Conservation (phyloP, 2,888 invertebrate species). For the Spicauda simplicius region DNA sequence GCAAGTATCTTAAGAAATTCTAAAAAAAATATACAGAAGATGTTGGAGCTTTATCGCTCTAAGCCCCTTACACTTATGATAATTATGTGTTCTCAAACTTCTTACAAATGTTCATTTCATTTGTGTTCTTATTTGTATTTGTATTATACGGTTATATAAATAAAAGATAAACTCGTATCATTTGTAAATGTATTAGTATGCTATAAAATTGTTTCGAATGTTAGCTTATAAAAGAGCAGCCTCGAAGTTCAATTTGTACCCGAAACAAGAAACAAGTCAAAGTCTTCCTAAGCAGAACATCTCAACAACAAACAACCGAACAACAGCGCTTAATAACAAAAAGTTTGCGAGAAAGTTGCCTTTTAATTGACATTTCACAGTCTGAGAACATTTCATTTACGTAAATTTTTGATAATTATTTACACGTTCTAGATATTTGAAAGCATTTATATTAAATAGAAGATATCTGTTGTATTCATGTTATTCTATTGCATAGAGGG, state of each 20-base stretch:
- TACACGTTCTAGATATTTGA: neutral
- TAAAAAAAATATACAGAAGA: too few species aligned
- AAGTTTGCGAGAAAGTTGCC: slow-evolving; percentile 26
- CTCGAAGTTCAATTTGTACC: slow-evolving; percentile 19
- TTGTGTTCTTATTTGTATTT: too few species aligned
- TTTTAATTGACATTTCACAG: slow-evolving; percentile 36
- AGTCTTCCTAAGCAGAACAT: slow-evolving; percentile 21
- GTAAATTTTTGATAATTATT: slow-evolving; percentile 9
- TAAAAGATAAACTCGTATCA: neutral
- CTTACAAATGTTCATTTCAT: too few species aligned
- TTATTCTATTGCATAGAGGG: too few species aligned
- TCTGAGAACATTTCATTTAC: slow-evolving; percentile 25
- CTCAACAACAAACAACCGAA: slow-evolving; percentile 26
- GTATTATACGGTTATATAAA: too few species aligned
- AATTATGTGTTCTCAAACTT: too few species aligned
- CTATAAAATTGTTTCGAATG: slow-evolving; percentile 4
- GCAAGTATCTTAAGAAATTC: too few species aligned
- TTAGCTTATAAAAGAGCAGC: slow-evolving; percentile 15
- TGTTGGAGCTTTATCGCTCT: too few species aligned
- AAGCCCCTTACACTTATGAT: too few species aligned
- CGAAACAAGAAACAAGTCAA: slow-evolving; percentile 23
- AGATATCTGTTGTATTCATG: neutral
- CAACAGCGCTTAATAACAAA: slow-evolving; percentile 33
- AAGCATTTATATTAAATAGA: neutral
- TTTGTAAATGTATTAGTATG: neutral